A percentile compares a stretch with the other conserved stretches of the same genome.
phyloP scores from a whole-genome alignment of 2,113 vertebrate species.

The Nannobrachium achirus region DNA sequence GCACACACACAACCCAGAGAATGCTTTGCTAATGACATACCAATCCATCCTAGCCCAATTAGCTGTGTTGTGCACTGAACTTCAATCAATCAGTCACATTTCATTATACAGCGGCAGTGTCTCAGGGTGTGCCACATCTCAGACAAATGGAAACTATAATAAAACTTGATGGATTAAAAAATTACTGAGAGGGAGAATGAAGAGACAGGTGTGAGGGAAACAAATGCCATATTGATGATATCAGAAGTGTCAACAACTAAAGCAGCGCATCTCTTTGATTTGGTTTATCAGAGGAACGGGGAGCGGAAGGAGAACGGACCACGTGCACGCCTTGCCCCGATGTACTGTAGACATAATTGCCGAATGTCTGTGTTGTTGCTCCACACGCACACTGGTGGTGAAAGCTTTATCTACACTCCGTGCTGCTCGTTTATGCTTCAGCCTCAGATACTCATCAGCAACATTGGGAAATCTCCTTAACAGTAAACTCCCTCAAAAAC shows the following conservation, averaged over 20 bases:
- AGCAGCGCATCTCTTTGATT: background rate
- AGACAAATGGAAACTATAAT: conserved; percentile 23
- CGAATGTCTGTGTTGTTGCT: too few relatives aligned
- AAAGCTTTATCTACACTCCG: too few relatives aligned
- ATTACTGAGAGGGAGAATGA: background rate
- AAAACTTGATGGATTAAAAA: conserved; percentile 17
- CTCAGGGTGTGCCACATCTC: background rate
- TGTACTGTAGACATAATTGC: too few relatives aligned
- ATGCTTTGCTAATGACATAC: conserved; percentile 34
- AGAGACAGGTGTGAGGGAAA: background rate
- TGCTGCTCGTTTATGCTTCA: too few relatives aligned
- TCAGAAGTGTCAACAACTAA: background rate
- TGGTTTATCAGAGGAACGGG: too few relatives aligned
- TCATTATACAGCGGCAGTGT: conserved; percentile 38
- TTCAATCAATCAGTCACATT: conserved; percentile 64
- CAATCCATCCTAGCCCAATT: conserved; percentile 56
- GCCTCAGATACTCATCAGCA: too few relatives aligned
- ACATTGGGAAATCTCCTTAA: background rate
- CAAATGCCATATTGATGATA: conserved; percentile 3
- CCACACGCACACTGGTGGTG: too few relatives aligned
- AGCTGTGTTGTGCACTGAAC: conserved; percentile 48
- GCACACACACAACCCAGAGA: conserved; percentile 7
- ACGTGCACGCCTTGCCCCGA: too few relatives aligned
- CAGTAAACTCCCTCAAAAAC: background rate
- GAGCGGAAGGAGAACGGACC: too few relatives aligned